Conservation (phyloP, 92 coral and sea anemone species). For the Bergia sp. region DNA sequence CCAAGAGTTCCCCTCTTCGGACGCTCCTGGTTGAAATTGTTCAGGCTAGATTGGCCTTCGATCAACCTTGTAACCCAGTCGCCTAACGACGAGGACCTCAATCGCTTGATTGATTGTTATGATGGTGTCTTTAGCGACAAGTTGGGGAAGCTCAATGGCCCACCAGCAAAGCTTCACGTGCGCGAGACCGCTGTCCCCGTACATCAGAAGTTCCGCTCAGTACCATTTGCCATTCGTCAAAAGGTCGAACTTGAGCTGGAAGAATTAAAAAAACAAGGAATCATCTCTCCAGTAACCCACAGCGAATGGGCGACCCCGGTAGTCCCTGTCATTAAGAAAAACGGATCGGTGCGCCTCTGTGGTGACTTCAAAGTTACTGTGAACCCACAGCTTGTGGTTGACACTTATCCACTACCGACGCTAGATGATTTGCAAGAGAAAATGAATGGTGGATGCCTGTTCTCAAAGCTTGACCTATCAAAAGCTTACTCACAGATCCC, state of each 20-base stretch:
- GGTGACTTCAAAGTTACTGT: constrained; percentile 21
- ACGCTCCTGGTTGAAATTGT: constrained; percentile 43
- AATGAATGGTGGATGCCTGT: constrained; percentile 27
- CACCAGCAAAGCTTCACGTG: not conserved
- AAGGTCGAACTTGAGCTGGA: constrained; percentile 35
- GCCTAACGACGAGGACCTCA: constrained; percentile 21
- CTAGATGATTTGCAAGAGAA: constrained; percentile 34
- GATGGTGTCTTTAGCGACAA: constrained; percentile 33
- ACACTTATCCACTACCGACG: constrained; percentile 35
- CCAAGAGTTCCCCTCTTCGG: constrained; percentile 44
- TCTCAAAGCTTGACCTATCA: constrained; percentile 13
- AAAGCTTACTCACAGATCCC: constrained; percentile 32
- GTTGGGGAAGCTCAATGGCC: constrained; percentile 23
- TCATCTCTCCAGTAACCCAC: constrained; percentile 29
- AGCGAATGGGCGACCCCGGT: constrained; percentile 31
- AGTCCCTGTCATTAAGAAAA: constrained; percentile 24
- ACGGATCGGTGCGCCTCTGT: not conserved
- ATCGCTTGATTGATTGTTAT: constrained; percentile 22
- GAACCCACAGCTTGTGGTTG: constrained; percentile 23
- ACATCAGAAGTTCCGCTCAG: constrained; percentile 27
- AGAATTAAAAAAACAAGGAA: constrained; percentile 14
- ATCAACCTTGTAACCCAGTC: constrained; percentile 30
- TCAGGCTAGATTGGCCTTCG: constrained; percentile 49
- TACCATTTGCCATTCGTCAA: constrained; percentile 25
- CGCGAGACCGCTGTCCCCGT: constrained; percentile 19